Evolutionary conservation across 2,113 vertebrate genomes (phyloP), one percentile per base, ranked within the genome.

Genomic region (Ranitomeya variabilis): DNA sequence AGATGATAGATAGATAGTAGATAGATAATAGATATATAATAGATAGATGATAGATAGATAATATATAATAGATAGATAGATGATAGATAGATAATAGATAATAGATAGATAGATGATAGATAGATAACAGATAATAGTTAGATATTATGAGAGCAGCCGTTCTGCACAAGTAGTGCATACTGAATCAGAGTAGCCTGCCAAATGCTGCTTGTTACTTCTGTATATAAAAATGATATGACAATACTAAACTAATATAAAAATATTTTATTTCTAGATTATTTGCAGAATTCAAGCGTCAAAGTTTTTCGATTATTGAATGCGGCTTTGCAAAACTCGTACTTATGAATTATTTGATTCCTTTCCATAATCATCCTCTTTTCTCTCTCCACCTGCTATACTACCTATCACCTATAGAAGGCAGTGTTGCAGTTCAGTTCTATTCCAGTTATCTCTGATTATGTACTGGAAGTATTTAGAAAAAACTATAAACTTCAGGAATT

Each of bases 371-470:
- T 31, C 1, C 37, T 67, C 64, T 10, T 67, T 21, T n/a, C 21
- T 7, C n/a, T 79, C 16, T 79, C 21, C n/a, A 9, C 23, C 14
- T 2, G 55, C 59, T 62, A 81, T 81, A 31, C 51, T 26, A 23
- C 7, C 57, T 3, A 26, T 81, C 80, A 62, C 57, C 80, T 81
- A 81, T 81, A 81, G 80, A 7, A 16, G 80, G 80, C 80, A 62
- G 57, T 81, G 80, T 62, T 81, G 80, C 80, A 81, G 31, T 62
- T 8, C 57, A 7, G 8, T 37, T 26, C 15, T 54, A 13, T 6
- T 14, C 21, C 59, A 16, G 14, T 7, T 16, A 59, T 80, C 55
- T 13, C 54, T 26, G 55, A 73, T 8, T 31, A 51, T 76, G 10
- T 80, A 45, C 18, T 80, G 78, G 60, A 15, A 62, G 71, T 74